Percentiles rank a stretch among this genome's conserved stretches.
Conservation (phyloP, 2,113 vertebrate species). For the Girardinichthys multiradiatus region DNA sequence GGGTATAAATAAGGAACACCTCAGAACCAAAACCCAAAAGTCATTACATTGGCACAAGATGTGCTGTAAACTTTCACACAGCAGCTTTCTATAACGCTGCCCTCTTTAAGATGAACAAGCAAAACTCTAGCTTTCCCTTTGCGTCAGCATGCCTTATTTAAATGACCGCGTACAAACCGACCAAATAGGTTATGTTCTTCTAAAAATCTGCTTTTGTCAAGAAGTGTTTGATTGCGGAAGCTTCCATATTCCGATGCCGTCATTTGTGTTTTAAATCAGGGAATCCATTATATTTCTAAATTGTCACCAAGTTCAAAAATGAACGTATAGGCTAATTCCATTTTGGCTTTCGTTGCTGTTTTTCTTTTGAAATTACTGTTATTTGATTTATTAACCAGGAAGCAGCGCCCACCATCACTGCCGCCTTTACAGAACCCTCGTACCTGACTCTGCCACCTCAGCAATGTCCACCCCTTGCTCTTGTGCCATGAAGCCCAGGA, state of each 20-base stretch:
- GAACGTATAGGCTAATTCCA: conserved; percentile 33
- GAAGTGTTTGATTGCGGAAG: conserved; percentile 74
- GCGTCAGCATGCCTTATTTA: neutral
- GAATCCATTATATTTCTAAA: conserved; percentile 39
- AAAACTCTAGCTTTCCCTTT: conserved; percentile 4
- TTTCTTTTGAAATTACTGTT: conserved; percentile 56
- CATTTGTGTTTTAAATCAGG: conserved; percentile 47
- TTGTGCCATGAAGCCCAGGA: conserved; percentile 99
- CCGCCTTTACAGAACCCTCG: conserved; percentile 86
- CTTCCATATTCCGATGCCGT: conserved; percentile 68
- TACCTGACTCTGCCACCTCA: conserved; percentile 99
- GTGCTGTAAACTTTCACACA: conserved; percentile 3
- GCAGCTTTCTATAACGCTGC: neutral
- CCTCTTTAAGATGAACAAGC: conserved; percentile 5
- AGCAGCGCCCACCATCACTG: conserved; percentile 98
- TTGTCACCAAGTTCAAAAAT: conserved; percentile 24
- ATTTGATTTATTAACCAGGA: conserved; percentile 78
- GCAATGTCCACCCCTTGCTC: conserved; percentile 99
- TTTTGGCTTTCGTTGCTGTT: conserved; percentile 69
- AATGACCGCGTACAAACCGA: conserved; percentile 13
- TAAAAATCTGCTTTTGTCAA: conserved; percentile 57
- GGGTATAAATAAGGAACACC: conserved; percentile 3
- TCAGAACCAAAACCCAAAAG: neutral
- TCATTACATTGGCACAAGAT: conserved; percentile 67
- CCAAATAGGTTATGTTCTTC: neutral